Evolutionary conservation across 2,113 vertebrate genomes (phyloP).

Genomic region (Potamarius usumacintae): DNA sequence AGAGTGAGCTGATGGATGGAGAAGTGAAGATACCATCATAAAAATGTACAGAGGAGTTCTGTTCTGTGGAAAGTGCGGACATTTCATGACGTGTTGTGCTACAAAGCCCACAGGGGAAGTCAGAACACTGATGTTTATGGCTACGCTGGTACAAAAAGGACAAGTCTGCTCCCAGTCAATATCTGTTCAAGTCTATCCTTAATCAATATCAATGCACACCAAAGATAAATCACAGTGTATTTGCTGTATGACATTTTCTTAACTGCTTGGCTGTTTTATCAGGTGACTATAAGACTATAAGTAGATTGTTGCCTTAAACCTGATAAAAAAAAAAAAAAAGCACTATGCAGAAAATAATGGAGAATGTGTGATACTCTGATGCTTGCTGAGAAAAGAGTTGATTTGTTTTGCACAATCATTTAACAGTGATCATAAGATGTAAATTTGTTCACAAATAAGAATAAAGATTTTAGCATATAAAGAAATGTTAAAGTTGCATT

Average conservation of each 20-base stretch:
- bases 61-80: constrained; percentile 61
- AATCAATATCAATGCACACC: not conserved
- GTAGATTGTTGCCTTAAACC: not conserved
- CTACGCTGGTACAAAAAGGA: constrained; percentile 43
- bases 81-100: constrained; percentile 80
- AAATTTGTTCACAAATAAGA: not conserved
- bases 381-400: not conserved
- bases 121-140: constrained; percentile 77
- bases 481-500: not conserved
- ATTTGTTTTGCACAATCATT: not conserved
- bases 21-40: not conserved
- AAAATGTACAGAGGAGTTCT: not conserved
- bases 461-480: not conserved
- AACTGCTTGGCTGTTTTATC: not conserved
- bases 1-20: constrained; percentile 64
- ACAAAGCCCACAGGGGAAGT: constrained; percentile 74
- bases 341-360: not conserved
- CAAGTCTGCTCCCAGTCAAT: constrained; percentile 8
- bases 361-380: not conserved
- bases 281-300: not conserved
- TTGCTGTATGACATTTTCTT: not conserved
- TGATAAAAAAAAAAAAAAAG: not conserved
- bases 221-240: not conserved
- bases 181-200: not conserved
- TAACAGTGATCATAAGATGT: not conserved